A percentile compares a stretch with the other conserved stretches of the same genome.
phyloP scores from a whole-genome alignment of 2,888 invertebrate species.

The Gortyna flavago region DNA sequence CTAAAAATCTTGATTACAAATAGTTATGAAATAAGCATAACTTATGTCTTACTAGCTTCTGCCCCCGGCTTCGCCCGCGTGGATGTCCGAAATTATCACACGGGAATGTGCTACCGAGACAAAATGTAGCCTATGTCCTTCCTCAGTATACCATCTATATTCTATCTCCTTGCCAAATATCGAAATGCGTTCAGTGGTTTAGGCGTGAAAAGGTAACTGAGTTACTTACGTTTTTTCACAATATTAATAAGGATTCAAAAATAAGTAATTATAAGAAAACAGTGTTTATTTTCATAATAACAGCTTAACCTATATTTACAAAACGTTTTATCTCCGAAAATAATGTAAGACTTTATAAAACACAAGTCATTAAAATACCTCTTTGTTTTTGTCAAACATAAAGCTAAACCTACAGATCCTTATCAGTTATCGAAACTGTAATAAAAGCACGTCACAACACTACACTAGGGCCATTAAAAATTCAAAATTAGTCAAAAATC shows the following conservation, averaged over 20 bases:
- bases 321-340: slow-evolving; percentile 33
- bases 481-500: not conserved
- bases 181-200: no score
- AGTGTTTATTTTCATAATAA: slow-evolving; percentile 47
- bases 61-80: no score
- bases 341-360: slow-evolving; percentile 11
- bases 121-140: no score
- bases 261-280: slow-evolving; percentile 13
- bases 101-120: no score
- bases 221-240: no score
- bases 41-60: no score
- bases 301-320: slow-evolving; percentile 65
- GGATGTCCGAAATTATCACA: no score
- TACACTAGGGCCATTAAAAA: not conserved
- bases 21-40: no score
- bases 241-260: not conserved
- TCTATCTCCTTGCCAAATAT: no score
- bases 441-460: not conserved
- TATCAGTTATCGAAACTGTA: not conserved
- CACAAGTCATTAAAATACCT: slow-evolving; percentile 5
- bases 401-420: not conserved
- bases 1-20: no score
- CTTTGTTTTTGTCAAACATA: slow-evolving; percentile 15
- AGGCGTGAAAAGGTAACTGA: no score
- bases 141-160: no score